Evolutionary conservation across 2,113 vertebrate genomes (phyloP), one percentile per base, ranked within the genome.

Genomic region (Dicerorhinus sumatrensis): DNA sequence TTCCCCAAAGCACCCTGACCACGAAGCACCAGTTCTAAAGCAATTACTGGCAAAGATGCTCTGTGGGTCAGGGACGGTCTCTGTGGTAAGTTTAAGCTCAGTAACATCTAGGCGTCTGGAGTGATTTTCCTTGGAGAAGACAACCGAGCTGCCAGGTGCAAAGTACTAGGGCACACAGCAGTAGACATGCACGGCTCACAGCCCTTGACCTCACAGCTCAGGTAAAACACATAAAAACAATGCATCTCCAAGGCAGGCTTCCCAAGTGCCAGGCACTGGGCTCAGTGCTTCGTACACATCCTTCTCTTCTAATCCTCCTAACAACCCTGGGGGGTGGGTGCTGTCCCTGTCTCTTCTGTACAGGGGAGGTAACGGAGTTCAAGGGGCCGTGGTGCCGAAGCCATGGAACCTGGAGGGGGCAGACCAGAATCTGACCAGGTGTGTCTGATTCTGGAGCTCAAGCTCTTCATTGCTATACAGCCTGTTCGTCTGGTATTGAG

Each of bases 71-170:
- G 48, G 83, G 0, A 4, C 48, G 3, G 58, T 7, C 16, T 33
- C n/a, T 29, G 39, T 36, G 48, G 25, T 0, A 39, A n/a, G 65
- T n/a, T 51, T 8, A 12, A 76, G 75, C 51, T 80, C 63, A 17
- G 48, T 3, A 14, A 29, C 62, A 56, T n/a, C 48, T 11, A 27
- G 56, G 23, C 33, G 54, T 1, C 27, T 1, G n/a, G 48, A 31
- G 7, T 1, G 20, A 33, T 21, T 39, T 36, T 72, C 54, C 36
- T 12, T 36, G 29, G 25, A 69, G 56, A 39, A 89, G 75, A 77
- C 3, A 0, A n/a, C 6, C 29, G 29, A 56, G 67, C 23, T 8
- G 0, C 1, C 0, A 1, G 58, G 31, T 42, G 27, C 29, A 20
- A 11, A 65, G 48, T 12, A 23, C 21, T 1, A 5, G 39, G 70